phyloP scores from a whole-genome alignment of 2,888 invertebrate genomes.

The Patella caerulea region DNA sequence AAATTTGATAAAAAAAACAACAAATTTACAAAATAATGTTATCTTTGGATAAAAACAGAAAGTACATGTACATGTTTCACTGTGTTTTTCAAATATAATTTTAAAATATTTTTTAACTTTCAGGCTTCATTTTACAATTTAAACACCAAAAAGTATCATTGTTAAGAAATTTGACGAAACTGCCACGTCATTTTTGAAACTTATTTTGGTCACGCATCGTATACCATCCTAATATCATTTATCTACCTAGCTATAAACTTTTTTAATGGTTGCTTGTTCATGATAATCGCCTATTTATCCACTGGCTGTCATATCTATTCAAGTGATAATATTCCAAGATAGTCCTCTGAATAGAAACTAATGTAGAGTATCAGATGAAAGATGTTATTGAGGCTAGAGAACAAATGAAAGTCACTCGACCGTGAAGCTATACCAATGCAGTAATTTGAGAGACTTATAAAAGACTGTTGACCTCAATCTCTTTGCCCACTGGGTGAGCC shows the following conservation, averaged over 20 bases:
- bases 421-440: background rate
- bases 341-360: conserved; percentile 6
- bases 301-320: conserved; percentile 6
- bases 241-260: background rate
- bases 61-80: no score
- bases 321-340: background rate
- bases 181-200: no score
- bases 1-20: no score
- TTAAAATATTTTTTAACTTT: no score
- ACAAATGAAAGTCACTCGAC: background rate
- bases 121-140: no score
- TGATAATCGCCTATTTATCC: conserved; percentile 9
- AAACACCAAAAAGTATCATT: no score
- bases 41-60: no score
- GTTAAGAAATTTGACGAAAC: no score
- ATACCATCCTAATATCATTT: background rate
- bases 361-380: conserved; percentile 11
- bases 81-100: no score
- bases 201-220: no score
- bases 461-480: conserved; percentile 10
- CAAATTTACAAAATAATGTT: no score
- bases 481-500: conserved; percentile 3
- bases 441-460: conserved; percentile 6
- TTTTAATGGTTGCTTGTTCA: background rate
- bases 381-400: background rate